A percentile compares a stretch with the other conserved stretches of the same genome.
These are phyloP conservation scores for Nannobrachium achirus DNA, from an alignment of 2,113 vertebrate genomes.

Conservation along the genomic window DNA sequence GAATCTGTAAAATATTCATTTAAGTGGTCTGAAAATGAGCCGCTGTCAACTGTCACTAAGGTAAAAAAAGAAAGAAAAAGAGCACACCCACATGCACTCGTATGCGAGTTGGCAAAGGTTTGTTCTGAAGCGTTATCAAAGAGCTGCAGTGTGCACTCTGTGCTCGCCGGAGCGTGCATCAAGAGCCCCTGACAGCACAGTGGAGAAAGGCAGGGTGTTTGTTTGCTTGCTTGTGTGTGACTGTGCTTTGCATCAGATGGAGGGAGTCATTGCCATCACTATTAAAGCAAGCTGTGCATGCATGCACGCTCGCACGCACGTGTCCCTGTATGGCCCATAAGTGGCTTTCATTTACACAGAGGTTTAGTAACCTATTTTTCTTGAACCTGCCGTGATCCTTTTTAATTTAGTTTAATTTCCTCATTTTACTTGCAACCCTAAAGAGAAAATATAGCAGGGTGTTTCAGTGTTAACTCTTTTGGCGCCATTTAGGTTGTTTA, in stretches of 20 bases:
- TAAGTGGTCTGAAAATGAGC: conserved; percentile 60
- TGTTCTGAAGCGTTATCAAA: conserved; percentile 76
- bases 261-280: conserved; percentile 53
- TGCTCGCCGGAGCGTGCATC: conserved; percentile 60
- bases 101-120: conserved; percentile 62
- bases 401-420: too few species aligned
- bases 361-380: too few species aligned
- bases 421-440: too few species aligned
- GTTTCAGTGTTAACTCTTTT: too few species aligned
- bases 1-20: conserved; percentile 63
- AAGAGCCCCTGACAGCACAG: conserved; percentile 70
- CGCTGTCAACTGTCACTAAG: conserved; percentile 64
- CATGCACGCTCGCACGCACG: too few species aligned
- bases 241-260: conserved; percentile 54
- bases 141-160: conserved; percentile 57
- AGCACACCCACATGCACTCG: conserved; percentile 60
- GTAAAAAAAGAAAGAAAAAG: conserved; percentile 55
- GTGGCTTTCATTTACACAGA: too few species aligned
- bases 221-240: conserved; percentile 54
- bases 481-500: too few species aligned
- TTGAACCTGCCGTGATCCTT: too few species aligned
- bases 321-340: too few species aligned
- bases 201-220: conserved; percentile 56
- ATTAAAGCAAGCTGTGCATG: too few species aligned
- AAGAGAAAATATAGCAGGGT: too few species aligned